Evolutionary conservation across 2,797 vertebrate species (phyloP).

Genomic region (Molossus alvarezi): DNA sequence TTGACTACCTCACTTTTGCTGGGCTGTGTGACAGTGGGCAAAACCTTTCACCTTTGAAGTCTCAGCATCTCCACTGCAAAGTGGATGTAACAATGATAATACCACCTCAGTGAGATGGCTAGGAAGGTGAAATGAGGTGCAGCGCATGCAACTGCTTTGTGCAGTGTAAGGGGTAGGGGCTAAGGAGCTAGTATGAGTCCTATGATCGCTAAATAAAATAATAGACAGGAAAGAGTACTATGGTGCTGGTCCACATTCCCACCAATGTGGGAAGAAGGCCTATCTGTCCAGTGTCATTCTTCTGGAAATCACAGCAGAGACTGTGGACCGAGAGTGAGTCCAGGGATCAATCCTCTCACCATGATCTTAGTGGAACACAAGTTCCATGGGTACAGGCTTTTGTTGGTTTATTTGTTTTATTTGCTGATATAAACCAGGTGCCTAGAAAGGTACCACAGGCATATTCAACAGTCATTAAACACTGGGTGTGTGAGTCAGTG

Average conservation of each 20-base stretch:
- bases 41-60: not conserved
- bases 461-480: not conserved
- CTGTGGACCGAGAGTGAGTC: not conserved
- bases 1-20: not conserved
- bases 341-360: not conserved
- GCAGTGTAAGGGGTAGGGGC: not conserved
- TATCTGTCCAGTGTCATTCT: not conserved
- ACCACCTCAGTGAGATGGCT: not conserved
- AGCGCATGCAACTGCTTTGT: not conserved
- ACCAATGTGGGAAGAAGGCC: not conserved
- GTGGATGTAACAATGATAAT: not conserved
- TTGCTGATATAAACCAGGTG: not conserved
- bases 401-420: not conserved
- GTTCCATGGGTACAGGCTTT: not conserved
- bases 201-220: not conserved
- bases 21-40: not conserved
- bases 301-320: slow-evolving; percentile 1
- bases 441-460: not conserved
- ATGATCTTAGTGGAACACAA: not conserved
- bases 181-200: not conserved
- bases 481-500: not conserved
- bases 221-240: not conserved
- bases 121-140: not conserved
- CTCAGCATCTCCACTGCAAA: not conserved
- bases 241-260: not conserved